Base-by-base conservation (phyloP, 2,113 vertebrate genomes). In the Lota lota region DNA sequence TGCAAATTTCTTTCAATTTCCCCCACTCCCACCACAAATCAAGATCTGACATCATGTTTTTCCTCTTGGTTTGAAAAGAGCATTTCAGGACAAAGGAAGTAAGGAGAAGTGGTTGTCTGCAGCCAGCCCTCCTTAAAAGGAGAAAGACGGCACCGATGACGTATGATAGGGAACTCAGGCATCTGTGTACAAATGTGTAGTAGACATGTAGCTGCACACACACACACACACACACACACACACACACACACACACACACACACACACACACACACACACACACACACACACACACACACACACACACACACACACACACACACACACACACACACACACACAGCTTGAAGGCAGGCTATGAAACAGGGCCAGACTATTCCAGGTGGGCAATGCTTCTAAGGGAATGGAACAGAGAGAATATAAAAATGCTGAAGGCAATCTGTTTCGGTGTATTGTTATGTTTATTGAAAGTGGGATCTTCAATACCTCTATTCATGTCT, bases 291-390 rank as follows among this genome's bases (percentile, higher is more conserved):
- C 68, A 57, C 61, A 63, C 61, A 33, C 15, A 47, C 69, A 22
- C 11, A 64, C 51, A 22, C 59, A 54, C 58, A 20, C 67, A 69
- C 40, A 69, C 12, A 62, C 63, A 50, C 54, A 33, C 11, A 28
- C 67, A 3, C 51, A 68, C 64, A 70, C 65, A 66, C 66, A 33
- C 69, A 60, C 70, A 70, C 71, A 68, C 78, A 70, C 68, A 79
- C 68, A 68, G 80, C 87, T 87, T 68, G 69, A 74, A 74, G 87
- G 75, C 71, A 87, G 84, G 76, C 80, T 70, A 79, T 70, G 68
- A 63, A 88, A 82, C 22, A n/a, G 69, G 79, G 82, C 78, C 85
- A 88, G 87, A 83, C 79, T 79, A 81, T 84, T 88, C 83, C 87
- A 89, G 85, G 85, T 87, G 82, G 86, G 83, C 21, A 36, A 66